Base-by-base conservation (phyloP, 2,113 vertebrate genomes). In the Embiotoca jacksoni region DNA sequence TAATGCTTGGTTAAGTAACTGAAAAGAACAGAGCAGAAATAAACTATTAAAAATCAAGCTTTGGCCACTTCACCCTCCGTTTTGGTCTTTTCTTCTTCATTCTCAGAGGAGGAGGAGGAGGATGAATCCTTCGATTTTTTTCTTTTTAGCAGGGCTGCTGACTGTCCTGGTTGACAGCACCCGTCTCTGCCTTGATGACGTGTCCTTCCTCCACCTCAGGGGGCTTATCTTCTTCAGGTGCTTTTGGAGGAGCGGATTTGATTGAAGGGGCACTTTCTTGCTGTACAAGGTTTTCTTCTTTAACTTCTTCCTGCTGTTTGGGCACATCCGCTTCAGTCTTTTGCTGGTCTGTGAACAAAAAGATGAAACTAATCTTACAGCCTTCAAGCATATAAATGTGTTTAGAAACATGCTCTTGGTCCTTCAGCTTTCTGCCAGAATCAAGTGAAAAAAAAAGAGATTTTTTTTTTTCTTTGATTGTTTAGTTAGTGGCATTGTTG, bases 101-200 rank as follows among this genome's bases (percentile, higher is more conserved):
- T 50, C 4, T 86, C 66, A 6, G 82, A 83, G 30, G 87, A 89
- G 0, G 79, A 87, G 0, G 81, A 87, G 1, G 85, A 85, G 1
- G 78, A 83, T 0, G 82, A 86, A 15, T 11, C 30, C 33, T 81
- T 74, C 11, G 0, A 9, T 82, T 80, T 78, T 78, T 8, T 84
- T 69, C 5, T 82, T 65, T 3, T 63, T 32, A 1, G 14, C 3
- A 2, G 69, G n/a, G 5, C 1, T 10, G 35, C 35, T 36, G 5
- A 3, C 13, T 6, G 2, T 50, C 15, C 2, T 0, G 41, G 35
- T 5, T 5, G 5, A 0, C 11, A 9, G 30, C 9, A 14, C 0
- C 64, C 7, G 7, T 11, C 36, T 78, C 39, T 0, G 59, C 47
- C 54, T 54, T 2, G 4, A 36, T 5, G 47, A 13, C 4, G 13